phyloP scores from a whole-genome alignment of 2,113 vertebrate genomes.

The Columba janthina region DNA sequence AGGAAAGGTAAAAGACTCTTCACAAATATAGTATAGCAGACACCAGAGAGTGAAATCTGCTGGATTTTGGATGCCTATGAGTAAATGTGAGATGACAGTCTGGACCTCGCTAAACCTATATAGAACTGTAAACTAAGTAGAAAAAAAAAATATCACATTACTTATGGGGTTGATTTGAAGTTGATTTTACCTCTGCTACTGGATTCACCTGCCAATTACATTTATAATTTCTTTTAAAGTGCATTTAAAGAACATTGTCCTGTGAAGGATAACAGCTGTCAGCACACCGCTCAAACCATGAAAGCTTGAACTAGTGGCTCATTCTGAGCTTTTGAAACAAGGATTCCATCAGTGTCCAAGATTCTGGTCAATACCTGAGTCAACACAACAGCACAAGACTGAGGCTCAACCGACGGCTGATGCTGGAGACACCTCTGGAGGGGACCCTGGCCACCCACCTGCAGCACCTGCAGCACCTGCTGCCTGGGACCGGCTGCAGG shows the following conservation, averaged over 20 bases:
- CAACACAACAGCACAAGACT: background rate
- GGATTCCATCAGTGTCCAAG: background rate
- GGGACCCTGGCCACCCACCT: background rate
- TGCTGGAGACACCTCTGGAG: background rate
- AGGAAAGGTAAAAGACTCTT: background rate
- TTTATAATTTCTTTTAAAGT: background rate
- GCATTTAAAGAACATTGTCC: background rate
- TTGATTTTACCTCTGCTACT: background rate
- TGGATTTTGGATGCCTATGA: background rate
- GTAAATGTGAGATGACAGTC: background rate
- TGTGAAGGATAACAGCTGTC: background rate
- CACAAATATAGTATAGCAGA: background rate
- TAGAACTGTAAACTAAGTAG: background rate
- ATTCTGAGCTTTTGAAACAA: background rate
- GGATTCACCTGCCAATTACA: background rate
- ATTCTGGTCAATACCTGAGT: background rate
- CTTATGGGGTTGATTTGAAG: background rate
- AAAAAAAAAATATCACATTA: background rate
- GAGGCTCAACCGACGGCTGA: too few relatives aligned
- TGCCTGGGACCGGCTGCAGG: background rate
- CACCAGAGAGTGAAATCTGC: background rate
- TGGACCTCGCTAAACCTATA: background rate
- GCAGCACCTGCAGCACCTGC: background rate
- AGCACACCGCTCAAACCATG: rapidly evolving
- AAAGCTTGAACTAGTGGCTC: background rate